Evolutionary conservation across 2,113 vertebrate species (phyloP), one percentile per base, ranked within the genome.

Genomic region (Cyanoramphus novaezelandiae): DNA sequence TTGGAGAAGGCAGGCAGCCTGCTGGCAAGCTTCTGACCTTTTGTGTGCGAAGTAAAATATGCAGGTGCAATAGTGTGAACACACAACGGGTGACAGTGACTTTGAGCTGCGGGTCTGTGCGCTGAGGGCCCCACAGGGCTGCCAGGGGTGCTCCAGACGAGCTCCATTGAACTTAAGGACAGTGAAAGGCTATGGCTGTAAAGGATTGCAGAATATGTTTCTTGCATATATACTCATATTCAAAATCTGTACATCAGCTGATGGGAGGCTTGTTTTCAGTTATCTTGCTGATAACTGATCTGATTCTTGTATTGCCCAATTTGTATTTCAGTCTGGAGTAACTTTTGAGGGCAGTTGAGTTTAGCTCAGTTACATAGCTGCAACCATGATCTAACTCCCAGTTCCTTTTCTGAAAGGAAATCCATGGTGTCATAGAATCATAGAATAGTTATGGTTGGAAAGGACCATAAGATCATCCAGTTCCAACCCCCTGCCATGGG

Each of bases 11-110:
- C 89, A 55, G 91, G 92, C 91, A 86, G 94, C 79, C 92, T 86
- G 89, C 93, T 92, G 96, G 82, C 88, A 78, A 81, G 95, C 55
- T 93, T 83, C 41, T 91, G 85, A 84, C 92, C 93, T 97, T 85
- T 94, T 94, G 91, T 86, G 78, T 69, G 64, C 2, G 35, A 35
- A 60, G 92, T 91, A 47, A 95, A 90, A 91, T 74, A 37, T 81
- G 92, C 90, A 96, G 95, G 90, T 96, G 94, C 95, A 70, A 11
- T 29, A 8, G 68, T 72, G 79, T 29, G 91, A 83, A 47, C 12
- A 67, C 84, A 31, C 79, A 7, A 74, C 2, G 6, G 76, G 82
- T 81, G 83, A 93, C 64, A 88, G 83, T 35, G 86, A 91, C 90
- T 94, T 86, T 59, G 43, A 83, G 77, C 78, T 50, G 78, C 0